Base-by-base conservation (phyloP, 2,113 vertebrate species). In the Pardalotus punctatus region DNA sequence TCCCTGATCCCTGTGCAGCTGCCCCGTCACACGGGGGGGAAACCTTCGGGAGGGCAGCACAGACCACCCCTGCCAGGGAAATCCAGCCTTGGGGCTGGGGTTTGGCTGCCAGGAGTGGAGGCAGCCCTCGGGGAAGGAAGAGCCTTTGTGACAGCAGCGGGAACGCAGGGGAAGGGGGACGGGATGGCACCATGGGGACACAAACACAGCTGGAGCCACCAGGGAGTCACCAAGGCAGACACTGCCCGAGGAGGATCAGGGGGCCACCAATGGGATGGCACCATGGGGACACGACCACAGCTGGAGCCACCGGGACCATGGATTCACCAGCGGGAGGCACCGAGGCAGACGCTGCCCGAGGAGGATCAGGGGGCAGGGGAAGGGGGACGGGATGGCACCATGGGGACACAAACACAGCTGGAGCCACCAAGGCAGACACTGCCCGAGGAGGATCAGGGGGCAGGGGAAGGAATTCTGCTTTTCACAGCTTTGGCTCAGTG, bases 391-490 rank as follows among this genome's bases (percentile, higher is more conserved):
- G n/a, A n/a, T n/a, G n/a, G n/a, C n/a, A n/a, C n/a, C n/a, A n/a
- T n/a, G n/a, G n/a, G n/a, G n/a, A n/a, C n/a, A n/a, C n/a, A n/a
- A n/a, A n/a, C n/a, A n/a, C n/a, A n/a, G 83, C 61, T 11, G 50
- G 45, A 47, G 56, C 56, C 45, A 62, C 18, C 19, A 22, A 45
- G 65, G n/a, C n/a, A n/a, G n/a, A n/a, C n/a, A n/a, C n/a, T n/a
- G n/a, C n/a, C n/a, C n/a, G n/a, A n/a, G n/a, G n/a, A n/a, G 57
- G 82, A 82, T 0, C 28, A 28, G 25, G 60, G 33, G 66, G 33
- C 4, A 18, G 28, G 0, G 19, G 35, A 60, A 2, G 1, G 20
- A 77, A 58, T 23, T 54, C 40, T 13, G 3, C 18, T 54, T 50
- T 54, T 38, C 10, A 33, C 40, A 14, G 67, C 31, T 25, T 19